A percentile compares a stretch with the other conserved stretches of the same genome.
Evolutionary conservation across 2,797 vertebrate genomes (phyloP).

Genomic region (Fistularia commersonii): DNA sequence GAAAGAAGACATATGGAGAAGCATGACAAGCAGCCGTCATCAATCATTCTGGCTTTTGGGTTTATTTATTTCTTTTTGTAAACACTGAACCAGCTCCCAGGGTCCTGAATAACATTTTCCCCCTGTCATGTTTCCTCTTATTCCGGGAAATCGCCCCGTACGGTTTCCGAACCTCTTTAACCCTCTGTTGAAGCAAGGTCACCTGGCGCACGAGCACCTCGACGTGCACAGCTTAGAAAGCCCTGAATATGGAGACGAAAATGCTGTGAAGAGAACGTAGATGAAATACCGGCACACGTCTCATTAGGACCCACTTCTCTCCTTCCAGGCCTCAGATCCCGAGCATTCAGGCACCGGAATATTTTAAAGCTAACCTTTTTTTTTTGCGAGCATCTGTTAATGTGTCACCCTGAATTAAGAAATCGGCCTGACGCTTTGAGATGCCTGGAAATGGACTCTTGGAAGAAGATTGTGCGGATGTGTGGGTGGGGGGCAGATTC

Average conservation of each 20-base stretch:
- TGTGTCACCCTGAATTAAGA: conserved; percentile 42
- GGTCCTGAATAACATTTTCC: no score
- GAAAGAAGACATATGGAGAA: conserved; percentile 10
- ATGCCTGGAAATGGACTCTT: conserved; percentile 46
- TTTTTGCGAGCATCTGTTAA: no score
- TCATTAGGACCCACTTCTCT: conserved; percentile 47
- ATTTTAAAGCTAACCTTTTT: no score
- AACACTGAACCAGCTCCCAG: no score
- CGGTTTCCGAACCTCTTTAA: conserved; percentile 37
- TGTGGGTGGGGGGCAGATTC: conserved; percentile 23
- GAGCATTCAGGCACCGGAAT: conserved; percentile 11
- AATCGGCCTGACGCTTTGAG: conserved; percentile 47
- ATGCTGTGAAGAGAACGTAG: conserved; percentile 38
- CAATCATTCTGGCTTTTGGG: conserved; percentile 10
- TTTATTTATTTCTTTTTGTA: neutral
- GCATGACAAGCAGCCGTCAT: conserved; percentile 2
- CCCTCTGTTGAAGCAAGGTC: conserved; percentile 27
- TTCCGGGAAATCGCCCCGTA: neutral
- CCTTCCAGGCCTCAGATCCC: conserved; percentile 23
- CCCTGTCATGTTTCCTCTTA: conserved; percentile 17
- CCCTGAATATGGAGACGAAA: conserved; percentile 24
- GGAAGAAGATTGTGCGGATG: conserved; percentile 10
- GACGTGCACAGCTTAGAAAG: neutral
- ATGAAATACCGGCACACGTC: conserved; percentile 43
- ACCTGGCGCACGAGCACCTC: conserved; percentile 38